A percentile compares a stretch with the other conserved stretches of the same genome.
phyloP scores from a whole-genome alignment of 2,888 invertebrate genomes.

The Anticlea derivata region DNA sequence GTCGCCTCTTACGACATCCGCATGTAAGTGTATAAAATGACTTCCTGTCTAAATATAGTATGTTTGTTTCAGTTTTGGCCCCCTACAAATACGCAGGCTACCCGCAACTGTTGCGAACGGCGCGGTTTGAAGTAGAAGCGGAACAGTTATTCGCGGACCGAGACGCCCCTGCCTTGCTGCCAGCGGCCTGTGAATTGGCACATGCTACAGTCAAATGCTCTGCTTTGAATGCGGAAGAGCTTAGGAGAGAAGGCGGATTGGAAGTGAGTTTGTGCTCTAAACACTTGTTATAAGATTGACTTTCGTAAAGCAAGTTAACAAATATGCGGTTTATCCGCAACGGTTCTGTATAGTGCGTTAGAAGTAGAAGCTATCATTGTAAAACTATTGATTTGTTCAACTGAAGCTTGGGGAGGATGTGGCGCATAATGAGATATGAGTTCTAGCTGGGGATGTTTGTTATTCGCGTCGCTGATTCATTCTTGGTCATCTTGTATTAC shows the following conservation, averaged over 20 bases:
- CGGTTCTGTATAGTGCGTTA: too few relatives aligned
- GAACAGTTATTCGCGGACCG: conserved; percentile 91
- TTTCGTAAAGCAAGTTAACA: too few relatives aligned
- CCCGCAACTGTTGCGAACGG: conserved; percentile 97
- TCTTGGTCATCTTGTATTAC: too few relatives aligned
- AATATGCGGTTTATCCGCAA: too few relatives aligned
- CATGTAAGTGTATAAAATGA: neutral
- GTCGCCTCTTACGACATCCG: too few relatives aligned
- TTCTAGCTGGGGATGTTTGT: too few relatives aligned
- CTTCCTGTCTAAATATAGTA: neutral
- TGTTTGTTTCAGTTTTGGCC: conserved; percentile 86
- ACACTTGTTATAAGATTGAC: too few relatives aligned
- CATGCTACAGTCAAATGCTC: conserved; percentile 98
- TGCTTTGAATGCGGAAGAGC: conserved; percentile 98
- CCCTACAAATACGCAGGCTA: conserved; percentile 99
- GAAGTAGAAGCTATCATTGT: too few relatives aligned
- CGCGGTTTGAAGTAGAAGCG: conserved; percentile 96
- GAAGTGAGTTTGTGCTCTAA: conserved; percentile 84
- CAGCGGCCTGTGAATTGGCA: conserved; percentile 96
- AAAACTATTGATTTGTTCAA: too few relatives aligned
- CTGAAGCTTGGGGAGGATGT: too few relatives aligned
- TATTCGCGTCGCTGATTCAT: too few relatives aligned
- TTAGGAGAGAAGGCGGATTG: conserved; percentile 96
- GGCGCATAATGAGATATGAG: too few relatives aligned
- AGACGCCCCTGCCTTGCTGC: conserved; percentile 85